These are phyloP conservation scores for Acromyrmex echinatior DNA, from an alignment of 1,140 invertebrate genomes.

Conservation along the genomic window DNA sequence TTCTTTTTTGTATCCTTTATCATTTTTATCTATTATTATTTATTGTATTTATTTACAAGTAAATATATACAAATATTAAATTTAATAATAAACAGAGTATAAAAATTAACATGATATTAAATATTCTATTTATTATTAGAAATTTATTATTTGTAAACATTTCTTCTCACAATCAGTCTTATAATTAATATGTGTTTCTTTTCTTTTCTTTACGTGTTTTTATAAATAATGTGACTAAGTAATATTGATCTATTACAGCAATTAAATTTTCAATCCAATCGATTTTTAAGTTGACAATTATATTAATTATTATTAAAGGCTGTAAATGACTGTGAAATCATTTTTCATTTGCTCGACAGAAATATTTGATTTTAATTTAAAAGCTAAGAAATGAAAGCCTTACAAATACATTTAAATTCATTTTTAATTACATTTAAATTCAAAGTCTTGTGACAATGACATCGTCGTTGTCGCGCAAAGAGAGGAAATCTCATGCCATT, in stretches of 20 bases:
- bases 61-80: no score
- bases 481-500: neutral
- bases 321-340: neutral
- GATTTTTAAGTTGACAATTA: conserved; percentile 10
- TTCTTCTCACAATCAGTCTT: neutral
- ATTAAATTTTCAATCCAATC: neutral
- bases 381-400: neutral
- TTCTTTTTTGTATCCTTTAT: neutral
- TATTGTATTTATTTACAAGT: no score
- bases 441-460: neutral
- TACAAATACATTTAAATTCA: neutral
- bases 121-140: no score
- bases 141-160: neutral
- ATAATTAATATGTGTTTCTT: neutral
- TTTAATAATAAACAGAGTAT: neutral
- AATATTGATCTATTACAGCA: neutral
- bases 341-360: neutral
- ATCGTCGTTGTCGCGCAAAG: neutral
- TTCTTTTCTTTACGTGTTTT: neutral
- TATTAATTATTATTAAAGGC: neutral
- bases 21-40: neutral
- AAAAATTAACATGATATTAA: no score
- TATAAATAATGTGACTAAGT: neutral
- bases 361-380: neutral
- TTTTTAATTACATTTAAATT: conserved; percentile 13